phyloP scores from a whole-genome alignment of 2,113 vertebrate species.

The Callorhinus ursinus region DNA sequence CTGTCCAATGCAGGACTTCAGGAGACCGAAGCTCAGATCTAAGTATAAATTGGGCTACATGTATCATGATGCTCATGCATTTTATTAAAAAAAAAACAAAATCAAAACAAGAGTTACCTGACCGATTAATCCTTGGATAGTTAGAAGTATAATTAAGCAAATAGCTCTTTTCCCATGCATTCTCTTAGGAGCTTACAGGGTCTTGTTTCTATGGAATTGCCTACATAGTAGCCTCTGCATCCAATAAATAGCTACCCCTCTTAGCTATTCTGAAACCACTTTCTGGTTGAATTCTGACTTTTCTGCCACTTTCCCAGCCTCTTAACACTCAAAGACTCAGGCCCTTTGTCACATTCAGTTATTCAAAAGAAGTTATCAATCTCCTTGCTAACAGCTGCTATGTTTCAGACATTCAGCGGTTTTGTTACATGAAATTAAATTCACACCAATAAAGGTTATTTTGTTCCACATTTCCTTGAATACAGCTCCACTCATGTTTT shows the following conservation, averaged over 20 bases:
- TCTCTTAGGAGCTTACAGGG: neutral
- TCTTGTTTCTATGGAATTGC: neutral
- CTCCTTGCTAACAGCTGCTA: neutral
- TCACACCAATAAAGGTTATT: neutral
- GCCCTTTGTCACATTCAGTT: neutral
- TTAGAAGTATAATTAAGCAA: neutral
- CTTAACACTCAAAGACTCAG: neutral
- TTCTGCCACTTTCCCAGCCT: neutral
- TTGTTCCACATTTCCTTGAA: neutral
- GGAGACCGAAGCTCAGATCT: neutral
- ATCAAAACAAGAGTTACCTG: neutral
- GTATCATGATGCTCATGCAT: neutral
- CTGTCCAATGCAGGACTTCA: neutral
- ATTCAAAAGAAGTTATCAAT: neutral
- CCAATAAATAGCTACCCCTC: neutral
- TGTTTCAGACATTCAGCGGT: neutral
- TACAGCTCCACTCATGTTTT: neutral
- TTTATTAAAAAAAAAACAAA: neutral
- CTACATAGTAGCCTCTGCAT: neutral
- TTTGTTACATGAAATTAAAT: neutral
- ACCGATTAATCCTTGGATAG: neutral
- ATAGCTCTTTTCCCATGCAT: neutral
- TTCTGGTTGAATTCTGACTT: slow-evolving; percentile 6
- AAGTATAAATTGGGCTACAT: neutral
- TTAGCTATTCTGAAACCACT: neutral